Percentiles rank a stretch among this genome's conserved stretches.
Evolutionary conservation across 2,113 vertebrate genomes (phyloP).

Genomic region (Malurus alboscapulatus): DNA sequence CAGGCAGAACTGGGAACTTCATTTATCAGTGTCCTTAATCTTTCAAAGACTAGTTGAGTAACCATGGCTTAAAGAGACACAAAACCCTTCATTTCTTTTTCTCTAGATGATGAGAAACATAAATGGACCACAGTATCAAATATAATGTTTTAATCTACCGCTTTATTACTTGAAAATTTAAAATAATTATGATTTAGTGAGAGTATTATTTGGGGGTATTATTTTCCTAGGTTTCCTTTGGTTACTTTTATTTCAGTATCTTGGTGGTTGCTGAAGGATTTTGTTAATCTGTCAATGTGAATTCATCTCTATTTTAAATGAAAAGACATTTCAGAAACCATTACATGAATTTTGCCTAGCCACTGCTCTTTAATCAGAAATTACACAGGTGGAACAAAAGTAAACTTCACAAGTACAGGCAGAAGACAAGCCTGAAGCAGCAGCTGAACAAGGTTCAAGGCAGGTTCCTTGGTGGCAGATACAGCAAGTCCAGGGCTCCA

Average conservation of each 20-base stretch:
- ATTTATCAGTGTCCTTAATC: constrained; percentile 9
- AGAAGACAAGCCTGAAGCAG: background rate
- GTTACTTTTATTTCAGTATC: background rate
- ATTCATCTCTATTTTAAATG: background rate
- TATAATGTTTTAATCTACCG: background rate
- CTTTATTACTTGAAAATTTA: background rate
- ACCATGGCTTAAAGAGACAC: background rate
- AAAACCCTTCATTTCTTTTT: background rate
- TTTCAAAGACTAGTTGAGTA: background rate
- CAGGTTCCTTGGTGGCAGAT: background rate
- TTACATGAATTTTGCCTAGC: background rate
- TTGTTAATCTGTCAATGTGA: background rate
- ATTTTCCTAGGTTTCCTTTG: background rate
- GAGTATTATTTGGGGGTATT: background rate
- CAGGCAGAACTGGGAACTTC: background rate
- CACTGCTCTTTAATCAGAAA: background rate
- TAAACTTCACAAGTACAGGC: background rate
- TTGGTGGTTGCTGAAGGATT: background rate
- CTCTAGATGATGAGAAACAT: background rate
- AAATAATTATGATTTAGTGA: background rate
- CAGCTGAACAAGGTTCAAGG: background rate
- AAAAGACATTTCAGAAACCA: background rate
- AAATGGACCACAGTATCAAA: background rate
- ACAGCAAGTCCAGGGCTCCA: background rate
- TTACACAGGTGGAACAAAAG: background rate